phyloP scores from a whole-genome alignment of 2,113 vertebrate species.

The Sceloporus undulatus region DNA sequence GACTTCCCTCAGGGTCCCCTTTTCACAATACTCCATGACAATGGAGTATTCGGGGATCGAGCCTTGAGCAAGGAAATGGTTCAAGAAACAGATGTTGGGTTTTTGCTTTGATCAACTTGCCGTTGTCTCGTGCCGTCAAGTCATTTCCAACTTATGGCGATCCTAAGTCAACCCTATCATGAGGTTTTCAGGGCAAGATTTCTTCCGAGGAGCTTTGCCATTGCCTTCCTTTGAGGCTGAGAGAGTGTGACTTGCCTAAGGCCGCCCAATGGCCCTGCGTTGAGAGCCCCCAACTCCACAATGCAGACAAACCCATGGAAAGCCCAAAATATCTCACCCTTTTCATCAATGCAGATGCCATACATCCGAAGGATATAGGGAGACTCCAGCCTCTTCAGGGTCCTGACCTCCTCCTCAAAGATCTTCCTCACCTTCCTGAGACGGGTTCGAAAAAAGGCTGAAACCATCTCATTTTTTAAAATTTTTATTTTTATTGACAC shows the following conservation, averaged over 20 bases:
- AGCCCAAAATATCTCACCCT: conserved; percentile 69
- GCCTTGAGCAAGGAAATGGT: conserved; percentile 65
- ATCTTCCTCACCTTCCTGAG: conserved; percentile 77
- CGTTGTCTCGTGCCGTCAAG: too few species aligned
- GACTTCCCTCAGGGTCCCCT: conserved; percentile 83
- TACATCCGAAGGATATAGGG: conserved; percentile 90
- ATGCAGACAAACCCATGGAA: too few species aligned
- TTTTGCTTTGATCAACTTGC: not conserved
- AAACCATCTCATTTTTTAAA: not conserved
- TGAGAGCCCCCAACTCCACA: too few species aligned
- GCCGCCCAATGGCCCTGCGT: too few species aligned
- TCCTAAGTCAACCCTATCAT: too few species aligned
- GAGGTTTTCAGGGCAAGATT: too few species aligned
- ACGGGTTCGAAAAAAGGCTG: not conserved
- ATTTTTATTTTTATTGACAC: too few species aligned
- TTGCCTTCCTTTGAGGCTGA: too few species aligned
- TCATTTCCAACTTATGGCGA: too few species aligned
- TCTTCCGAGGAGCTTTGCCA: too few species aligned
- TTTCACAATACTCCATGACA: conserved; percentile 90
- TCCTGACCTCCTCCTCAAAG: conserved; percentile 86
- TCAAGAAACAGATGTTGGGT: not conserved
- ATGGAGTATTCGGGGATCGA: conserved; percentile 83
- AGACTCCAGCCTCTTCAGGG: conserved; percentile 89
- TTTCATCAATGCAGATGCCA: conserved; percentile 87
- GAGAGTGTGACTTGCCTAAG: too few species aligned